Base-by-base conservation (phyloP, 2,797 vertebrate genomes). In the Poecilia velifera region DNA sequence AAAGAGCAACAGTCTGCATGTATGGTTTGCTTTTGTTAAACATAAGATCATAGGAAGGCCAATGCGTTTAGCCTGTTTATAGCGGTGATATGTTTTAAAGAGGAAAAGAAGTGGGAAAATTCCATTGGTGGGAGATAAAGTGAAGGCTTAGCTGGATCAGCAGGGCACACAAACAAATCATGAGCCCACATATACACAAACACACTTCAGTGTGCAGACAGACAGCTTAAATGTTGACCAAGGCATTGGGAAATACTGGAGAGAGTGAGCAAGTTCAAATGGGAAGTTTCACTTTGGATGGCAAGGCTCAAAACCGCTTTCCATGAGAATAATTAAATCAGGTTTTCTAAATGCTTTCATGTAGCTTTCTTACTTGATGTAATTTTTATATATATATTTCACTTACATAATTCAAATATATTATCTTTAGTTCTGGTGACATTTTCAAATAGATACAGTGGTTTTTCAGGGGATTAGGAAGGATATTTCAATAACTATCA, bases 141-240 rank as follows among this genome's bases (percentile, higher is more conserved):
- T 78, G 72, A 77, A 81, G 86, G 83, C 78, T 90, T 89, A 90
- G 71, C 73, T 76, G 70, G 75, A 83, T 86, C 80, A 87, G 57
- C 43, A 25, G 64, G 87, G 76, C 79, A 82, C 81, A 79, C 74
- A 82, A 74, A 72, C 79, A 70, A 74, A 57, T 59, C 47, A 76
- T 68, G 68, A 31, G 68, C 76, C 68, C 74, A 73, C 75, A 76
- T 66, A 51, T 76, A 51, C 64, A 83, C 25, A 72, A 75, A 86
- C 77, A 80, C 75, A 47, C 76, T 3, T 20, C 74, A 72, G 71
- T 74, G 80, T 55, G 82, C 80, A 79, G 45, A 72, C 49, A 85
- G 81, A 88, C 85, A 85, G 46, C 76, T 80, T 46, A 12, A 86
- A 76, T 87, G 87, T 89, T 88, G 80, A 91, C 85, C 74, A 88